These are phyloP conservation scores for Pristionchus pacificus DNA, from an alignment of 1,140 invertebrate species.

Conservation along the genomic window DNA sequence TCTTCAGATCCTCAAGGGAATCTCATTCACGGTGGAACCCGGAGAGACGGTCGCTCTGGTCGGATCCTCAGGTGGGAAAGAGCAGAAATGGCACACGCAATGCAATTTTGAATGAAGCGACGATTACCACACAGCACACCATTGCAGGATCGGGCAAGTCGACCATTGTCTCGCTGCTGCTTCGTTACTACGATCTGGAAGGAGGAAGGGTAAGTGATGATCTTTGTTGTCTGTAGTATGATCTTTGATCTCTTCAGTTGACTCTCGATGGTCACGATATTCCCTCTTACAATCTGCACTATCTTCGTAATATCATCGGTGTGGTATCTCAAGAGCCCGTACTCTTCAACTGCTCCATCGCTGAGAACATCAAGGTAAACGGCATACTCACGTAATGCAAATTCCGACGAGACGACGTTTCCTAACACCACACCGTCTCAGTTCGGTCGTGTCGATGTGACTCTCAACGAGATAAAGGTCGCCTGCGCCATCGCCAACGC, in stretches of 20 bases:
- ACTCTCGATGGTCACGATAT: constrained; percentile 37
- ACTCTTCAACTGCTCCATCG: constrained; percentile 49
- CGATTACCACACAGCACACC: no score
- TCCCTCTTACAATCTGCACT: constrained; percentile 35
- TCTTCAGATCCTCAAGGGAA: constrained; percentile 69
- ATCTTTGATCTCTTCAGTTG: constrained; percentile 24
- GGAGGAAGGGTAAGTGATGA: constrained; percentile 36
- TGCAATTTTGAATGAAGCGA: constrained; percentile 58
- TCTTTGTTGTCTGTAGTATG: constrained; percentile 1
- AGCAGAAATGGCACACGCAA: constrained; percentile 43
- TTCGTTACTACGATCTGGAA: constrained; percentile 58
- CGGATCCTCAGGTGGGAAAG: constrained; percentile 61
- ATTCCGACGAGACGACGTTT: constrained; percentile 59
- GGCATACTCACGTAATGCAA: neutral
- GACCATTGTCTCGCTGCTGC: constrained; percentile 59
- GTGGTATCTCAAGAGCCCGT: constrained; percentile 67
- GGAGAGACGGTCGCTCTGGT: constrained; percentile 87
- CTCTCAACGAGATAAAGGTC: constrained; percentile 58
- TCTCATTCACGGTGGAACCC: constrained; percentile 76
- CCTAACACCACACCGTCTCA: no score
- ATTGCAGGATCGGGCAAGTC: constrained; percentile 62
- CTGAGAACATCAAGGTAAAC: constrained; percentile 49
- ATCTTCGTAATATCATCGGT: constrained; percentile 69
- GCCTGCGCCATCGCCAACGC: constrained; percentile 57
- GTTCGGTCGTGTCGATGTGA: constrained; percentile 64